These are phyloP conservation scores for Phalanger gymnotis DNA, from an alignment of 2,797 vertebrate species.

Conservation along the genomic window DNA sequence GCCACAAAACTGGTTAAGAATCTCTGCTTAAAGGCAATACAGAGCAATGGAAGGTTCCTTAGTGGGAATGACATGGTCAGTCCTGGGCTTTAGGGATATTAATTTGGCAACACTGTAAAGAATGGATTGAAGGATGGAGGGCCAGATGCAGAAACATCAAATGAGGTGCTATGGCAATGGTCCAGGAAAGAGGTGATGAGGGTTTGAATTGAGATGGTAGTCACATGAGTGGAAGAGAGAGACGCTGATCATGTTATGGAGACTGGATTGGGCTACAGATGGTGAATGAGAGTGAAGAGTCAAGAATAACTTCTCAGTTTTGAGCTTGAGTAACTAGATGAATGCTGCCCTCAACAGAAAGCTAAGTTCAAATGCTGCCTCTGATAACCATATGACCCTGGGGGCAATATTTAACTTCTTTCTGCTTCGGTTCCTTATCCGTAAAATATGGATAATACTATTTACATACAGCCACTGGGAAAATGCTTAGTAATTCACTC, in stretches of 20 bases:
- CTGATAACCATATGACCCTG: conserved; percentile 7
- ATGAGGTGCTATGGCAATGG: background rate
- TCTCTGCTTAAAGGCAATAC: background rate
- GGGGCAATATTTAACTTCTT: background rate
- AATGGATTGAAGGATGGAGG: background rate
- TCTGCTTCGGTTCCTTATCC: conserved; percentile 24
- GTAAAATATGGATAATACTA: conserved; percentile 23
- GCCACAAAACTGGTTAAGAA: background rate
- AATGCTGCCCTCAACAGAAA: background rate
- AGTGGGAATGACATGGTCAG: background rate
- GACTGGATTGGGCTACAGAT: background rate
- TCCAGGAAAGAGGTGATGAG: background rate
- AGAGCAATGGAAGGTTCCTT: background rate
- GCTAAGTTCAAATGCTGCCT: background rate
- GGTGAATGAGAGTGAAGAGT: background rate
- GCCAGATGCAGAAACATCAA: background rate
- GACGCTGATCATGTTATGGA: background rate
- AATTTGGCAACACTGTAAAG: background rate
- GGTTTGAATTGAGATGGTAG: background rate
- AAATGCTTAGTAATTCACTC: background rate
- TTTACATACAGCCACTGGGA: background rate
- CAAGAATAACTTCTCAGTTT: conserved; percentile 26
- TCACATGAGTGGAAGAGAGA: background rate
- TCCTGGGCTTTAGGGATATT: background rate
- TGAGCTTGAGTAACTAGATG: background rate